Evolutionary conservation across 2,113 vertebrate genomes (phyloP).

Genomic region (Tragelaphus strepsiceros): DNA sequence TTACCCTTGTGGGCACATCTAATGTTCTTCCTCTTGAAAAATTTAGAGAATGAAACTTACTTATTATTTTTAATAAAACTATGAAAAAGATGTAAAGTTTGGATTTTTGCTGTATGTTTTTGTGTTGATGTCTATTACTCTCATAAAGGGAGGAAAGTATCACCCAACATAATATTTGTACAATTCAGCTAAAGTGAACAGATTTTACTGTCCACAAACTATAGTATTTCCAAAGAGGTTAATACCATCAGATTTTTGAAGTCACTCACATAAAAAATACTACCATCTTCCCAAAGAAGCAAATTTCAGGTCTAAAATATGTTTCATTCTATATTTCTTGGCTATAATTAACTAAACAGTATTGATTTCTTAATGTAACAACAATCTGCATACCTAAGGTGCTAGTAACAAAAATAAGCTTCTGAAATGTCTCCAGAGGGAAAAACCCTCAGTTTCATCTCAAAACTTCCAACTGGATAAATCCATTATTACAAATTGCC

Average conservation of each 20-base stretch:
- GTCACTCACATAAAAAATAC: not conserved
- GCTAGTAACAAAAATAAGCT: not conserved
- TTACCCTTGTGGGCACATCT: not conserved
- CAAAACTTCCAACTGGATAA: not conserved
- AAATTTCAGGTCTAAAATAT: slow-evolving; percentile 9
- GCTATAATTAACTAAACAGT: not conserved
- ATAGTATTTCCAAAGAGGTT: not conserved
- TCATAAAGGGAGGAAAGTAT: not conserved
- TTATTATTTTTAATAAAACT: not conserved
- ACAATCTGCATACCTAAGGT: not conserved
- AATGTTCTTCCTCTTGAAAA: not conserved
- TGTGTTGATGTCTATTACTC: not conserved
- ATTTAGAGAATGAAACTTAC: not conserved
- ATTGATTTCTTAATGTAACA: not conserved
- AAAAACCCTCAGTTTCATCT: not conserved
- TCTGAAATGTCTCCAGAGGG: not conserved
- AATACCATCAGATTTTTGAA: not conserved
- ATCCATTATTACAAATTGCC: not conserved
- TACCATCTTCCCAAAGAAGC: not conserved
- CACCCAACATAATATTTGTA: not conserved
- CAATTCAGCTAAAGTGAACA: not conserved
- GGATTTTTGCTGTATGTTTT: not conserved
- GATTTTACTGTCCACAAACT: not conserved
- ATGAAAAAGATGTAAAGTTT: not conserved
- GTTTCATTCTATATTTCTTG: not conserved